Conservation (phyloP, 2,888 invertebrate genomes). For the Athalia rosae region DNA sequence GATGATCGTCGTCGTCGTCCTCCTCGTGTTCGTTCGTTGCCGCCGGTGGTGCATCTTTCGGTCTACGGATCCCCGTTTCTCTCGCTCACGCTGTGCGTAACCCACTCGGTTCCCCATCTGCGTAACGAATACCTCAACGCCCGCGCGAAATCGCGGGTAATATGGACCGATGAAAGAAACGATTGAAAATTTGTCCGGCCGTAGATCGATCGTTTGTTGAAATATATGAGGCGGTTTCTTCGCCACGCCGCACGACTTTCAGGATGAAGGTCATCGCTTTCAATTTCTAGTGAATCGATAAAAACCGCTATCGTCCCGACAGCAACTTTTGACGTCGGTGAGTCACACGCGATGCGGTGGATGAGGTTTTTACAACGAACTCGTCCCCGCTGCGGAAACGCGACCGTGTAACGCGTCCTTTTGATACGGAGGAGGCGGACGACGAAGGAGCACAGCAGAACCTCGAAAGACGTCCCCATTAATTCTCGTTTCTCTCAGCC, state of each 20-base stretch:
- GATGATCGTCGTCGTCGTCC: slow-evolving; percentile 20
- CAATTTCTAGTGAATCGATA: not conserved
- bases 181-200: slow-evolving; percentile 3
- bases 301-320: slow-evolving; percentile 20
- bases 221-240: too few species aligned
- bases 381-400: not conserved
- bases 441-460: slow-evolving; percentile 11
- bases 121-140: slow-evolving; percentile 21
- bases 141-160: not conserved
- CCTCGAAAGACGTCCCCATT: slow-evolving; percentile 43
- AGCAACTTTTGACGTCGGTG: slow-evolving; percentile 7
- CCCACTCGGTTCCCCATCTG: not conserved
- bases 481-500: slow-evolving; percentile 39
- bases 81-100: not conserved
- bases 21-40: slow-evolving; percentile 3
- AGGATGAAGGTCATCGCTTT: not conserved
- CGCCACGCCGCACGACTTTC: not conserved
- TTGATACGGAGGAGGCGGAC: slow-evolving; percentile 26
- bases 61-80: not conserved
- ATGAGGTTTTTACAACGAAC: not conserved
- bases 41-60: slow-evolving; percentile 12
- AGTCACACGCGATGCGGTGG: not conserved
- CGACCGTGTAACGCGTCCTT: slow-evolving; percentile 6
- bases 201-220: not conserved
- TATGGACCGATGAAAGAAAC: not conserved